Base-by-base conservation (phyloP, 2,888 invertebrate genomes). In the Tubiluchus corallicola region DNA sequence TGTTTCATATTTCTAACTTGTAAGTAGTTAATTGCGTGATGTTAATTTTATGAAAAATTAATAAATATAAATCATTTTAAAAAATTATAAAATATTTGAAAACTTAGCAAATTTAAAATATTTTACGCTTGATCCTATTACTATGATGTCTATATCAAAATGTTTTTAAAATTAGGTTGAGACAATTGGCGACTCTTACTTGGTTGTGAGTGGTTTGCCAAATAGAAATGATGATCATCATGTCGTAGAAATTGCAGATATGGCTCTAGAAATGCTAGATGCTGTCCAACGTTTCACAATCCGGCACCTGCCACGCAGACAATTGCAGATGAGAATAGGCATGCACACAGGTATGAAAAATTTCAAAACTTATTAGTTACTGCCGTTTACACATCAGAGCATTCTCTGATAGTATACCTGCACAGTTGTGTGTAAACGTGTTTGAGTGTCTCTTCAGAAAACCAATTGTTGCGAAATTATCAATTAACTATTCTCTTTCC, bases 161-260 rank as follows among this genome's bases (percentile, higher is more conserved):
- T n/a, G n/a, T n/a, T n/a, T n/a, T n/a, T n/a, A n/a, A n/a, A n/a
- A n/a, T n/a, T n/a, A 29, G 29, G 29, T 29, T 5, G 29, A 29
- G 29, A 29, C 29, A 9, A 29, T 29, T 9, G 29, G 29, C 29
- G 29, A 29, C 29, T 29, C 29, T 5, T 29, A 29, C 29, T n/a
- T 29, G 29, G 29, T 29, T n/a, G 29, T n/a, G 9, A 29, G 29
- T n/a, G 29, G 29, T n/a, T n/a, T 29, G 29, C 29, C 29, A n/a
- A 29, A 29, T 5, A 5, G 29, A 5, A 29, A 29, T n/a, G 29
- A n/a, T 29, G n/a, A n/a, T n/a, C 29, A n/a, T 9, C 29, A 29
- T n/a, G 29, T 29, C 29, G 29, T n/a, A n/a, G 29, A 29, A n/a
- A 29, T 29, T 29, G 29, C 29, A 5, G 29, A 29, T n/a, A 29